These are phyloP conservation scores for Taurulus bubalis DNA, from an alignment of 2,113 vertebrate genomes.

Conservation along the genomic window DNA sequence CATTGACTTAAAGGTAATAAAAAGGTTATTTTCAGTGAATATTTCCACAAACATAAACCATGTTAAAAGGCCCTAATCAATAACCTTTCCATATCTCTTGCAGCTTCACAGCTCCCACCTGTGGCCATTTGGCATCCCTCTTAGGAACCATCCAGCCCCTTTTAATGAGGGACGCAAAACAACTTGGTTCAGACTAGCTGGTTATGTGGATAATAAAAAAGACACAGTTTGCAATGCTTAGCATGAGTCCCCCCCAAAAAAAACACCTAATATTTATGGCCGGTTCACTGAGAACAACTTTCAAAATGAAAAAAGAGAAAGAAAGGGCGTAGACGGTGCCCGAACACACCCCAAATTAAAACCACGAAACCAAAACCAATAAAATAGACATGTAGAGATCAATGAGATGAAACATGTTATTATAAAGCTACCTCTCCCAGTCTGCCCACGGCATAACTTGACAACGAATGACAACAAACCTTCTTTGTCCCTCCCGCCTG, in stretches of 20 bases:
- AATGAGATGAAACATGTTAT: conserved; percentile 46
- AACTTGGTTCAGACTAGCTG: not conserved
- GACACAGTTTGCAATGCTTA: conserved; percentile 4
- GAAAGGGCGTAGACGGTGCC: not conserved
- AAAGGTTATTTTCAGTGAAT: not conserved
- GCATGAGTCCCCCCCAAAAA: not conserved
- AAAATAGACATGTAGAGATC: conserved; percentile 33
- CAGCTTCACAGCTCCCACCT: conserved; percentile 12
- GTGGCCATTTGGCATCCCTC: conserved; percentile 2
- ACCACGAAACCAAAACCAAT: conserved; percentile 46
- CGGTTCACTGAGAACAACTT: conserved; percentile 17
- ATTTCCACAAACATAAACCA: not conserved
- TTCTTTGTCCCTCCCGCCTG: not conserved
- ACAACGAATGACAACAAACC: conserved; percentile 27
- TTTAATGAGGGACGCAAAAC: not conserved
- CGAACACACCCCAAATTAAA: conserved; percentile 34
- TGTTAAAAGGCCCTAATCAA: not conserved
- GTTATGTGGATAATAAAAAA: not conserved
- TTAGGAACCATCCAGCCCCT: not conserved
- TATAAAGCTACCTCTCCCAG: conserved; percentile 31
- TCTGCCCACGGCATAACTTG: conserved; percentile 7
- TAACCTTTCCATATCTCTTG: not conserved
- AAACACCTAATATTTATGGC: conserved; percentile 18
- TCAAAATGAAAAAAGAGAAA: conserved; percentile 1
- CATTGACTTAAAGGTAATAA: not conserved